Conservation (phyloP, 1,140 invertebrate genomes). For the Steinernema feltiae region DNA sequence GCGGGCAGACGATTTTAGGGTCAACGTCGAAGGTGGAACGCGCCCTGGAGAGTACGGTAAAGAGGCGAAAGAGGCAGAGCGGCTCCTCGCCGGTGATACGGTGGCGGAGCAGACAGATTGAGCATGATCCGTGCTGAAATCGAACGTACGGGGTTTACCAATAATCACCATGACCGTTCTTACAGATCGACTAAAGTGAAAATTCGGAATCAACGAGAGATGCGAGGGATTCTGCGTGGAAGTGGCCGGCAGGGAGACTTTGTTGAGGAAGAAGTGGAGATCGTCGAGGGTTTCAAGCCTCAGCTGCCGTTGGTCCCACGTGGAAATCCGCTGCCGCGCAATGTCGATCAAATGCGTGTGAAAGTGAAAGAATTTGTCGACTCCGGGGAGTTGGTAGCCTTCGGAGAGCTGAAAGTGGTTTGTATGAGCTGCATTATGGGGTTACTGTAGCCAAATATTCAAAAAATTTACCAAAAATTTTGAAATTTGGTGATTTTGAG, state of each 20-base stretch:
- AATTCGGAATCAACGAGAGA: neutral
- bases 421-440: neutral
- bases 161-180: neutral
- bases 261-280: neutral
- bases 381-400: neutral
- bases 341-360: neutral
- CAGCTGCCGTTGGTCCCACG: neutral
- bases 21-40: neutral
- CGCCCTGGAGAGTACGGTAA: neutral
- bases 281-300: neutral
- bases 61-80: neutral
- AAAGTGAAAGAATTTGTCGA: neutral
- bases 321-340: neutral
- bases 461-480: neutral
- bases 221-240: neutral
- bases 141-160: neutral
- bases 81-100: neutral
- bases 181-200: neutral
- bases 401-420: neutral
- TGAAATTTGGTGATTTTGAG: neutral
- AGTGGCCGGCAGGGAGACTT: neutral
- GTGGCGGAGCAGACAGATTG: neutral
- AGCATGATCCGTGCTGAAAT: neutral
- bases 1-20: neutral
- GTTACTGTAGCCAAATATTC: neutral